Percentiles rank a stretch among this genome's conserved stretches.
phyloP scores from a whole-genome alignment of 2,888 invertebrate species.

The Polymixis flavicincta region DNA sequence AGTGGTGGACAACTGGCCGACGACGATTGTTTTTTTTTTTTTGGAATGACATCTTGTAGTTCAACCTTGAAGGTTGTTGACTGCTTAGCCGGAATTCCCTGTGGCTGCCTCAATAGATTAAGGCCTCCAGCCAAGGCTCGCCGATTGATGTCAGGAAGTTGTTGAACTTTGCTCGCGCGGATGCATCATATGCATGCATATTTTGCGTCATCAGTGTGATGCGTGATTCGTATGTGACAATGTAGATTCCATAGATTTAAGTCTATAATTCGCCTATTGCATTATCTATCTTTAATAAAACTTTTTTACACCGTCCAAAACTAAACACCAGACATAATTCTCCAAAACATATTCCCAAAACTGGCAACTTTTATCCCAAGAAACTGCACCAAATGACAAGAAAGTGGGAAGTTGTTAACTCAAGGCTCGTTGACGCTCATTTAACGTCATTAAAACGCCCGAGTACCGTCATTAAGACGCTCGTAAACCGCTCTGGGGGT shows the following conservation, averaged over 20 bases:
- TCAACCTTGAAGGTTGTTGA: too few species aligned
- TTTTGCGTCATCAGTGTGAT: too few species aligned
- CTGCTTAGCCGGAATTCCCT: too few species aligned
- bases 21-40: too few species aligned
- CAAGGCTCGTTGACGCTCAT: constrained; percentile 80
- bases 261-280: neutral
- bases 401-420: constrained; percentile 78
- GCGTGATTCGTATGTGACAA: too few species aligned
- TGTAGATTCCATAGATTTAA: neutral
- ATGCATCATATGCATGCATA: neutral
- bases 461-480: constrained; percentile 73
- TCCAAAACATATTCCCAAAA: constrained; percentile 21
- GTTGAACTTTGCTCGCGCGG: neutral
- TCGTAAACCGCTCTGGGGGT: constrained; percentile 73
- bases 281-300: too few species aligned
- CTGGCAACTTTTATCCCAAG: constrained; percentile 44
- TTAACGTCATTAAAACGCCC: constrained; percentile 81
- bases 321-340: neutral
- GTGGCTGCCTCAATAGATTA: too few species aligned
- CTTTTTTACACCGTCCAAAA: neutral
- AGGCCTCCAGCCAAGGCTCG: too few species aligned
- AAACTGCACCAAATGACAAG: constrained; percentile 50
- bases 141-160: too few species aligned
- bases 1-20: too few species aligned
- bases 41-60: too few species aligned